Percentiles rank a stretch among this genome's conserved stretches.
Conservation (phyloP, 1,140 invertebrate species). For the Drosophila lowei region DNA sequence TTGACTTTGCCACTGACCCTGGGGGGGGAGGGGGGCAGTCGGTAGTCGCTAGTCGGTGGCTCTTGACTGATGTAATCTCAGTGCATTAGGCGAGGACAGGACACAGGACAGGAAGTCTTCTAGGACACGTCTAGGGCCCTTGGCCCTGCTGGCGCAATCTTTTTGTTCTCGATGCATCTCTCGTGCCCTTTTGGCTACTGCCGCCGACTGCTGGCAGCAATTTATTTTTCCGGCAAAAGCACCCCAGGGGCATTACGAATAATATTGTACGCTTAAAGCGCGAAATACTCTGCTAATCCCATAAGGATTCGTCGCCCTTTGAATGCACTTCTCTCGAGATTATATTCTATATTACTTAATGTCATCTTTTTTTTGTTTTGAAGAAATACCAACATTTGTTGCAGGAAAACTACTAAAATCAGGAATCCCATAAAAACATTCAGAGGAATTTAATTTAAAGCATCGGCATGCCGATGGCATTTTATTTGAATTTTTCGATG, state of each 20-base stretch:
- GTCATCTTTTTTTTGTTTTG: too few relatives aligned
- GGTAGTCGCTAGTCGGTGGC: too few relatives aligned
- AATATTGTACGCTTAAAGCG: constrained; percentile 38
- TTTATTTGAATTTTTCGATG: constrained; percentile 29
- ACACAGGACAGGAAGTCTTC: constrained; percentile 56
- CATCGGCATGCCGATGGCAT: constrained; percentile 5
- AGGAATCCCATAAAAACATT: too few relatives aligned
- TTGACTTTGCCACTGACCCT: constrained; percentile 35
- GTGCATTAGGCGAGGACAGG: constrained; percentile 59
- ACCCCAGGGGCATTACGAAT: constrained; percentile 38
- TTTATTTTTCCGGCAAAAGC: constrained; percentile 45
- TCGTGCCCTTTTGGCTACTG: constrained; percentile 2
- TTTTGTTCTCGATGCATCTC: constrained; percentile 58
- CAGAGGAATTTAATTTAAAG: constrained; percentile 5
- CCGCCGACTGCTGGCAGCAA: constrained; percentile 28
- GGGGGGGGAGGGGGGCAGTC: constrained; percentile 26
- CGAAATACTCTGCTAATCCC: constrained; percentile 36
- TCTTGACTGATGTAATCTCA: constrained; percentile 58
- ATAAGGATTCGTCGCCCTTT: constrained; percentile 21
- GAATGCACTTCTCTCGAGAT: background rate
- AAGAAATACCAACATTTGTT: background rate
- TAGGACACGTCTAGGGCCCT: constrained; percentile 55
- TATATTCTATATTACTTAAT: too few relatives aligned
- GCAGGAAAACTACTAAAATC: background rate
- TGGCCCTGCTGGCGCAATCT: constrained; percentile 38